Percentiles rank a stretch among this genome's conserved stretches.
Conservation (phyloP, 2,113 vertebrate genomes). For the Thalassoma bifasciatum region DNA sequence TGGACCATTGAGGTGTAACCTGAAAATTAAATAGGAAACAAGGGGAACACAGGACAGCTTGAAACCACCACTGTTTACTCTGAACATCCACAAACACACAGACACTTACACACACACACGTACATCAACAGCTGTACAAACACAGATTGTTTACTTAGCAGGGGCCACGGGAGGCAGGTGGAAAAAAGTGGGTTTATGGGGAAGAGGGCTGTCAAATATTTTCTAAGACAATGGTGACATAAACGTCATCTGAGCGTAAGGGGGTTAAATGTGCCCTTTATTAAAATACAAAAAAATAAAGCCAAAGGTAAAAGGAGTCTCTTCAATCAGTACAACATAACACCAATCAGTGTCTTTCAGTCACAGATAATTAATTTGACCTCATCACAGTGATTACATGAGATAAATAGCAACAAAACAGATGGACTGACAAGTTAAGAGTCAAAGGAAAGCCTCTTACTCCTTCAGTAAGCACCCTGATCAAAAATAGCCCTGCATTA, state of each 20-base stretch:
- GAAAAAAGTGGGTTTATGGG: slow-evolving; percentile 36
- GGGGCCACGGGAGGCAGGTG: slow-evolving; percentile 50
- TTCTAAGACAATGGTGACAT: slow-evolving; percentile 78
- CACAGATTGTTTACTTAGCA: slow-evolving; percentile 74
- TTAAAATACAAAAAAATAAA: slow-evolving; percentile 8
- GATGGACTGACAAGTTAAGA: background rate
- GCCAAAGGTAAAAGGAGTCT: slow-evolving; percentile 24
- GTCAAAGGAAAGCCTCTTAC: background rate
- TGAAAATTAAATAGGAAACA: slow-evolving; percentile 55
- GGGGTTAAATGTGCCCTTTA: slow-evolving; percentile 58
- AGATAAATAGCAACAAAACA: slow-evolving; percentile 14
- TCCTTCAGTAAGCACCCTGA: background rate
- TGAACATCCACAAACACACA: slow-evolving; percentile 35
- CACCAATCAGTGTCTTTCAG: background rate
- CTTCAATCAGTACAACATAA: slow-evolving; percentile 12
- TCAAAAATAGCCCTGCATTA: background rate
- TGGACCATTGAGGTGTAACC: slow-evolving; percentile 64
- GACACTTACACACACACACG: background rate
- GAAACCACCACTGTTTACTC: slow-evolving; percentile 70
- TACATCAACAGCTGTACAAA: slow-evolving; percentile 76
- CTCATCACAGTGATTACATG: background rate
- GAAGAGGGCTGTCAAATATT: slow-evolving; percentile 72
- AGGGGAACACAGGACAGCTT: slow-evolving; percentile 53
- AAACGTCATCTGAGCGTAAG: slow-evolving; percentile 51
- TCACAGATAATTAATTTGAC: background rate